A percentile compares a stretch with the other conserved stretches of the same genome.
These are phyloP conservation scores for Dicycla oo DNA, from an alignment of 2,888 invertebrate species.

Conservation along the genomic window DNA sequence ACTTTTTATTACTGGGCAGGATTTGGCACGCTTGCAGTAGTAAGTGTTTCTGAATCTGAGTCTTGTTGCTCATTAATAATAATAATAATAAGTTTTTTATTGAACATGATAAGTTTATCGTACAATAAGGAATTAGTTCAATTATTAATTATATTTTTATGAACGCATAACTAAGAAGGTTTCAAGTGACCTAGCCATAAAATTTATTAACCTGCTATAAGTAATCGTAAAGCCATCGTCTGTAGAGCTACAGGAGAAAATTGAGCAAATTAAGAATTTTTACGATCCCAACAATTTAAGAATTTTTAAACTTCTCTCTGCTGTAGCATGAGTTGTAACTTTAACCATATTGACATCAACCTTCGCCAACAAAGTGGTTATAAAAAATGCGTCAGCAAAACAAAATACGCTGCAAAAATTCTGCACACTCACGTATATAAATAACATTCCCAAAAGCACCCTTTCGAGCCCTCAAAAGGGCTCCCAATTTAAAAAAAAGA, in stretches of 20 bases:
- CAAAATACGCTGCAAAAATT: constrained; percentile 52
- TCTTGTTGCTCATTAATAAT: neutral
- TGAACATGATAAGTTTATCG: neutral
- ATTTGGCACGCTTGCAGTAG: constrained; percentile 5
- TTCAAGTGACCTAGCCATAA: neutral
- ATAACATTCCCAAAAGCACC: constrained; percentile 51
- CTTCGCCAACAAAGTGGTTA: constrained; percentile 28
- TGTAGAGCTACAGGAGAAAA: neutral
- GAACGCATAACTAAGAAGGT: too few species aligned
- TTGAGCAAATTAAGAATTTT: neutral
- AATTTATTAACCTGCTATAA: neutral
- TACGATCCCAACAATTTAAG: neutral
- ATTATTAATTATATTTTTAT: neutral
- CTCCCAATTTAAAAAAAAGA: constrained; percentile 55
- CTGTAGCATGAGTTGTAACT: constrained; percentile 33
- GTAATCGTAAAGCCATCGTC: too few species aligned
- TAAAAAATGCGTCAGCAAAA: constrained; percentile 56
- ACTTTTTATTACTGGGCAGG: constrained; percentile 29
- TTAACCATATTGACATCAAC: constrained; percentile 43
- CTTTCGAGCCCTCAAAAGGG: constrained; percentile 44
- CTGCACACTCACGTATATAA: constrained; percentile 53
- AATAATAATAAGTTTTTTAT: neutral
- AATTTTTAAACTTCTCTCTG: neutral
- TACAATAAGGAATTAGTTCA: neutral
- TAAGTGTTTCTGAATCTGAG: neutral